Conservation (phyloP, 1,140 invertebrate genomes). For the Ceratoteleas bidentatus region DNA sequence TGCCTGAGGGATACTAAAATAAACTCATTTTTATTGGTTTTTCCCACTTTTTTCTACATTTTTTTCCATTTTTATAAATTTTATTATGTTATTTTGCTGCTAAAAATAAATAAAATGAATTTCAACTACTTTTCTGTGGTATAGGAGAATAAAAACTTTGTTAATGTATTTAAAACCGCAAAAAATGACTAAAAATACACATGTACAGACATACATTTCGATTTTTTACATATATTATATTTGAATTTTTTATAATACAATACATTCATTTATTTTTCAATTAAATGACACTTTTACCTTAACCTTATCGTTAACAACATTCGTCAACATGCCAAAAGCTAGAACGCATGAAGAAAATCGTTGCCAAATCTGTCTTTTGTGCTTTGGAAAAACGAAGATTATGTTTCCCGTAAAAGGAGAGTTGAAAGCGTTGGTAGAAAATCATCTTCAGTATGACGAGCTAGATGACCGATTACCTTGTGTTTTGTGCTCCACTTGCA, state of each 20-base stretch:
- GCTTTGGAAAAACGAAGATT: slow-evolving; percentile 2
- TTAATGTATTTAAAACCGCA: too few species aligned
- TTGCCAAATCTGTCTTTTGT: not conserved
- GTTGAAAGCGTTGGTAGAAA: not conserved
- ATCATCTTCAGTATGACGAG: not conserved
- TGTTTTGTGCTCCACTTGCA: not conserved
- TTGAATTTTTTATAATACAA: too few species aligned
- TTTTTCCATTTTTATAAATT: not conserved
- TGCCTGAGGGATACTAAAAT: slow-evolving; percentile 1
- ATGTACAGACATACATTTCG: too few species aligned
- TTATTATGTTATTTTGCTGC: not conserved
- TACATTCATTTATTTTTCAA: too few species aligned
- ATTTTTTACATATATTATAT: too few species aligned
- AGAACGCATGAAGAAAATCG: slow-evolving; percentile 1
- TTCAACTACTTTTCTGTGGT: not conserved
- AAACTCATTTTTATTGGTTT: not conserved
- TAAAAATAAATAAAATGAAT: not conserved
- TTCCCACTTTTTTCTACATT: slow-evolving; percentile 1
- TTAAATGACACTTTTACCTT: too few species aligned
- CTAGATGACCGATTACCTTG: not conserved
- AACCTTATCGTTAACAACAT: not conserved
- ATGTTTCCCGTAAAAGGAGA: not conserved
- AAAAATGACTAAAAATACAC: too few species aligned
- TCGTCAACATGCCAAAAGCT: not conserved
- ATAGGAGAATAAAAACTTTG: not conserved